These are phyloP conservation scores for Parauchenoglanis ngamensis DNA, from an alignment of 2,797 vertebrate species.

Conservation along the genomic window DNA sequence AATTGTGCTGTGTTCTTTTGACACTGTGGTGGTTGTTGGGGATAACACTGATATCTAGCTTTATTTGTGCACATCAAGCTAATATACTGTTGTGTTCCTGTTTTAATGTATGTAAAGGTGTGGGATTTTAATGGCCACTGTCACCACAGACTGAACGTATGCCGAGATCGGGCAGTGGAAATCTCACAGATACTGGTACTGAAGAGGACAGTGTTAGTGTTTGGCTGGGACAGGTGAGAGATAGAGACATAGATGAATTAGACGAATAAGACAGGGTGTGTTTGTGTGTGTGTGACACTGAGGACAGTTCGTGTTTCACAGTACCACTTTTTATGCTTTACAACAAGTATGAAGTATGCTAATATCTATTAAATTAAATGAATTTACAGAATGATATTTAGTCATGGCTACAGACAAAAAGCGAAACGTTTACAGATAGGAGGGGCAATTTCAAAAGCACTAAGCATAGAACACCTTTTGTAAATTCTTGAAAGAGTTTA, in stretches of 20 bases:
- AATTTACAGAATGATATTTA: not conserved
- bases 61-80: not conserved
- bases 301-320: not conserved
- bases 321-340: not conserved
- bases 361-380: not conserved
- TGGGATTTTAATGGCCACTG: constrained; percentile 83
- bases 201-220: constrained; percentile 69
- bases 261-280: not conserved
- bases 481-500: not conserved
- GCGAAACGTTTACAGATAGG: not conserved
- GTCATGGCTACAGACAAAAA: not conserved
- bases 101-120: constrained; percentile 61
- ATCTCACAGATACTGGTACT: constrained; percentile 76
- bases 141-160: constrained; percentile 72
- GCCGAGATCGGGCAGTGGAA: constrained; percentile 65
- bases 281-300: not conserved
- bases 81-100: not conserved
- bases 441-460: not conserved
- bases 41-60: not conserved
- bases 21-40: not conserved
- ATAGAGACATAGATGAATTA: not conserved
- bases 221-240: constrained; percentile 75
- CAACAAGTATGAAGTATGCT: not conserved
- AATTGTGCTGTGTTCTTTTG: not conserved
- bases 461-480: not conserved